Base-by-base conservation (phyloP, 2,113 vertebrate species). In the Syngnathus scovelli region DNA sequence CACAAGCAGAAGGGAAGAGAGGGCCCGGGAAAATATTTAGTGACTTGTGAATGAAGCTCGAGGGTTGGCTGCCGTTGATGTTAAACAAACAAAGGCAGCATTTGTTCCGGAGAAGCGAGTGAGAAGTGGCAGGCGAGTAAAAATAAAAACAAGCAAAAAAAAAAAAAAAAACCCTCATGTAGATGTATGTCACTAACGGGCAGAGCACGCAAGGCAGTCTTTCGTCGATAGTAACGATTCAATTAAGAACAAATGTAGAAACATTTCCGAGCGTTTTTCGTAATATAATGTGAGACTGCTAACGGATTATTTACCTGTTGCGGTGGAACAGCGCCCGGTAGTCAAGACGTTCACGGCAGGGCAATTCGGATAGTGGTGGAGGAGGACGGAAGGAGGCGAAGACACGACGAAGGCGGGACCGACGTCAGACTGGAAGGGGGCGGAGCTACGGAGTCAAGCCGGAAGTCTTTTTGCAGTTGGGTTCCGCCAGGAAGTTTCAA, bases 221-320 rank as follows among this genome's bases (percentile, higher is more conserved):
- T 21, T 44, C 21, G 21, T 21, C 21, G 12, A 11, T 43, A 11
- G 5, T n/a, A 19, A 11, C 4, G n/a, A 21, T 7, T 41, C 37
- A 41, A n/a, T n/a, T 11, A 41, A 41, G 18, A 62, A 13, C 5
- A 23, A 7, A 27, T 23, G 1, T 2, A 59, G 12, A 12, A 56
- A 36, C 56, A 7, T 36, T 27, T 27, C 27, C 13, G 1, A 33
- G 54, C 23, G 21, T 15, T 48, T 37, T 59, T 18, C 23, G 4
- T 27, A 3, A 13, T n/a, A n/a, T 41, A 33, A 55, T 18, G 7
- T 2, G 7, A 12, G 27, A 15, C 27, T 43, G 21, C 3, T 72
- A 69, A 75, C 8, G 54, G 21, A 2, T 72, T 6, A 9, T 82
- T 85, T 89, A 89, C 87, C 87, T 89, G 87, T 89, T 89, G 86